Evolutionary conservation across 2,113 vertebrate species (phyloP).

Genomic region (Hydropotes inermis): DNA sequence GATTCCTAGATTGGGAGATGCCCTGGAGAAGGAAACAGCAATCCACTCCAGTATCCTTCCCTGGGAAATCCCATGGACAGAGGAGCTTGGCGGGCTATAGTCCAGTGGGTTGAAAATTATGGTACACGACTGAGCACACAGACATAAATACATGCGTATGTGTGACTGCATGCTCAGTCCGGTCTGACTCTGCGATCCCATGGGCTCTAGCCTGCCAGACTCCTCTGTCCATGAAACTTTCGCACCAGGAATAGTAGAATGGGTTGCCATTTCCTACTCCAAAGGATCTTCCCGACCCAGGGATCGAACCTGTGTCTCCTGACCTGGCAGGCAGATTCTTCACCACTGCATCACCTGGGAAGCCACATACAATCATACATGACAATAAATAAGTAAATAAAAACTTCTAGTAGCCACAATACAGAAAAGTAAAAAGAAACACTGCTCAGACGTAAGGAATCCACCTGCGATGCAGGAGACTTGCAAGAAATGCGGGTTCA

Average conservation of each 20-base stretch:
- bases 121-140: background rate
- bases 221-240: background rate
- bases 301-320: background rate
- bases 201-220: background rate
- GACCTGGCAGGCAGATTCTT: background rate
- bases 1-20: background rate
- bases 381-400: background rate
- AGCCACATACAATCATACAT: background rate
- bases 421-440: background rate
- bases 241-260: background rate
- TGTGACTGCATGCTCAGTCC: background rate
- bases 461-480: background rate
- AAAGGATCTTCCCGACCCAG: background rate
- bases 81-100: background rate
- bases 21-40: background rate
- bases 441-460: background rate
- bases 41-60: background rate
- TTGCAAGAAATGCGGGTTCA: background rate
- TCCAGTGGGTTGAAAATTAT: background rate
- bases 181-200: background rate
- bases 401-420: background rate
- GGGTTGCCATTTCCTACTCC: background rate
- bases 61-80: background rate
- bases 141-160: background rate
- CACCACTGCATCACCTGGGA: background rate